These are phyloP conservation scores for Congeria kusceri DNA, from an alignment of 2,888 invertebrate species.

Conservation along the genomic window DNA sequence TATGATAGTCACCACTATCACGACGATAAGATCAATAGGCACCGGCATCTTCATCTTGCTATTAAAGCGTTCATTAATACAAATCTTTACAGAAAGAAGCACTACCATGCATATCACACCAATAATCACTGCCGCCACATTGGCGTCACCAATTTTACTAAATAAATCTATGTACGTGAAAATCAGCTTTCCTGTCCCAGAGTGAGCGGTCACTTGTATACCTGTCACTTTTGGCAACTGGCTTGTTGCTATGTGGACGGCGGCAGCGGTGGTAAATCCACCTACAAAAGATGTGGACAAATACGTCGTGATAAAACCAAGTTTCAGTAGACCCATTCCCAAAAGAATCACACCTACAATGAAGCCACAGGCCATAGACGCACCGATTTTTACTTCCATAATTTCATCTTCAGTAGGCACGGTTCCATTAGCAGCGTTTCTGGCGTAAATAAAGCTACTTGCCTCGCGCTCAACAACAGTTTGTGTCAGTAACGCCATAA, in stretches of 20 bases:
- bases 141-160: constrained; percentile 87
- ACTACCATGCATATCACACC: constrained; percentile 89
- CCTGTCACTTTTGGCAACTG: constrained; percentile 68
- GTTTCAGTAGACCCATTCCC: constrained; percentile 65
- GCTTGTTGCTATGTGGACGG: constrained; percentile 70
- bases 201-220: constrained; percentile 48
- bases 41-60: constrained; percentile 77
- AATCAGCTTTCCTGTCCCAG: constrained; percentile 65
- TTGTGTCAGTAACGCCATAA: constrained; percentile 79
- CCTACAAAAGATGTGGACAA: constrained; percentile 74
- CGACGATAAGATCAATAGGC: constrained; percentile 81
- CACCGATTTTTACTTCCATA: constrained; percentile 38
- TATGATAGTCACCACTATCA: constrained; percentile 72
- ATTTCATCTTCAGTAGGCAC: constrained; percentile 45
- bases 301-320: constrained; percentile 74
- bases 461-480: constrained; percentile 67
- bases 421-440: neutral
- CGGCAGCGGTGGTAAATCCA: constrained; percentile 74
- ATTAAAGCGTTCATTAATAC: constrained; percentile 75
- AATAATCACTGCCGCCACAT: constrained; percentile 89
- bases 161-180: constrained; percentile 88
- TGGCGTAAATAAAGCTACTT: constrained; percentile 14
- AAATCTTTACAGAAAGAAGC: constrained; percentile 86
- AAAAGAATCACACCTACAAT: constrained; percentile 67
- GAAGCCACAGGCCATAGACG: constrained; percentile 52